phyloP scores from a whole-genome alignment of 2,888 invertebrate genomes.

The Unio pictorum region DNA sequence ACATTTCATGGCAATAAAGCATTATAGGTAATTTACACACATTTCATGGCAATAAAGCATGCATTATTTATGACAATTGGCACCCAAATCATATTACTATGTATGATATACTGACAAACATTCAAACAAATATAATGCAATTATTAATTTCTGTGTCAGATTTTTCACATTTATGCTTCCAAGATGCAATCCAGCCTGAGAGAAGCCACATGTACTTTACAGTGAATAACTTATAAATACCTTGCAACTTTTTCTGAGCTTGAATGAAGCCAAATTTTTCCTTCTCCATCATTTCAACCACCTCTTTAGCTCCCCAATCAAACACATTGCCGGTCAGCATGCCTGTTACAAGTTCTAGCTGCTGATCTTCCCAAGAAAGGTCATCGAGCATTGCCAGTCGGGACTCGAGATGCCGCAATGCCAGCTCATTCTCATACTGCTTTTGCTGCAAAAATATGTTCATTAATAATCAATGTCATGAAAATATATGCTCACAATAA shows the following conservation, averaged over 20 bases:
- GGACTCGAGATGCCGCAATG: constrained; percentile 80
- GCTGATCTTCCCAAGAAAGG: constrained; percentile 74
- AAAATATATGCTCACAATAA: neutral
- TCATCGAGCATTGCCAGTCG: constrained; percentile 82
- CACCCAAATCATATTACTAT: no score
- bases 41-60: no score
- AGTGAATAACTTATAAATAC: constrained; percentile 63
- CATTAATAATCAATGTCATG: neutral
- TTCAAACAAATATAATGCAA: no score
- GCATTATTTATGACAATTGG: no score
- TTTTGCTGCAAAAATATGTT: constrained; percentile 79
- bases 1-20: no score
- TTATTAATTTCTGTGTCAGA: no score
- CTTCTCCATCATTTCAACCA: constrained; percentile 85
- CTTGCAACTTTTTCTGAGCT: constrained; percentile 86
- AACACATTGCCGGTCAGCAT: constrained; percentile 90
- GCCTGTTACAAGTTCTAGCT: constrained; percentile 74
- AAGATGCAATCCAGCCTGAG: no score
- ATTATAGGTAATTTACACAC: no score
- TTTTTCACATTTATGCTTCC: no score
- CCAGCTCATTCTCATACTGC: constrained; percentile 87
- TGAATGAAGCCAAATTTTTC: constrained; percentile 84
- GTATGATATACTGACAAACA: no score
- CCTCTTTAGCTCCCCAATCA: constrained; percentile 97
- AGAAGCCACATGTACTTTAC: no score